phyloP scores from a whole-genome alignment of 2,113 vertebrate genomes.

The Procapra przewalskii region DNA sequence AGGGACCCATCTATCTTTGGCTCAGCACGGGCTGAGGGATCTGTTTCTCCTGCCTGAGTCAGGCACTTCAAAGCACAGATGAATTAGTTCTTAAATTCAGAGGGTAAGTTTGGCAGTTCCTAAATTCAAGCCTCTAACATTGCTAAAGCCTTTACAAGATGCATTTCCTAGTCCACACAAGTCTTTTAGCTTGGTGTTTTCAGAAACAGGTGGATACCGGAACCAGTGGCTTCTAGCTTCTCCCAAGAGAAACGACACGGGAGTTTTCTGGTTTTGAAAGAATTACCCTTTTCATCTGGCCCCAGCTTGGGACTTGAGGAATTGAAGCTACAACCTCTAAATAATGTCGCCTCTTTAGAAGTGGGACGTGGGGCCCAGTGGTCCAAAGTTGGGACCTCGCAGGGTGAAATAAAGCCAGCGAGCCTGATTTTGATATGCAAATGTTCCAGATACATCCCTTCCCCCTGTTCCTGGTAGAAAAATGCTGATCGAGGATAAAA shows the following conservation, averaged over 20 bases:
- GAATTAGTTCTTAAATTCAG: not conserved
- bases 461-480: slow-evolving; percentile 78
- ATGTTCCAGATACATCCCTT: slow-evolving; percentile 75
- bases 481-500: slow-evolving; percentile 88
- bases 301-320: slow-evolving; percentile 61
- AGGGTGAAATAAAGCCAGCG: slow-evolving; percentile 71
- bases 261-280: not conserved
- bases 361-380: not conserved
- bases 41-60: not conserved
- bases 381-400: slow-evolving; percentile 73
- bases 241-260: not conserved
- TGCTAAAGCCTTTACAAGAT: not conserved
- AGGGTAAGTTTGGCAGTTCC: not conserved
- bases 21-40: not conserved
- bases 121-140: not conserved
- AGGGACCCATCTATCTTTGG: not conserved
- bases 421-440: slow-evolving; percentile 86
- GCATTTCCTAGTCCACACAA: accelerated
- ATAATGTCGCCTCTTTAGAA: slow-evolving; percentile 50
- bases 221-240: accelerated
- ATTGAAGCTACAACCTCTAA: slow-evolving; percentile 63
- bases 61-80: not conserved
- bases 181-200: not conserved
- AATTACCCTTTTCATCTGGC: not conserved
- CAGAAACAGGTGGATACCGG: accelerated